A percentile compares a stretch with the other conserved stretches of the same genome.
Conservation (phyloP, 2,888 invertebrate genomes). For the Chrysotoxum bicinctum region DNA sequence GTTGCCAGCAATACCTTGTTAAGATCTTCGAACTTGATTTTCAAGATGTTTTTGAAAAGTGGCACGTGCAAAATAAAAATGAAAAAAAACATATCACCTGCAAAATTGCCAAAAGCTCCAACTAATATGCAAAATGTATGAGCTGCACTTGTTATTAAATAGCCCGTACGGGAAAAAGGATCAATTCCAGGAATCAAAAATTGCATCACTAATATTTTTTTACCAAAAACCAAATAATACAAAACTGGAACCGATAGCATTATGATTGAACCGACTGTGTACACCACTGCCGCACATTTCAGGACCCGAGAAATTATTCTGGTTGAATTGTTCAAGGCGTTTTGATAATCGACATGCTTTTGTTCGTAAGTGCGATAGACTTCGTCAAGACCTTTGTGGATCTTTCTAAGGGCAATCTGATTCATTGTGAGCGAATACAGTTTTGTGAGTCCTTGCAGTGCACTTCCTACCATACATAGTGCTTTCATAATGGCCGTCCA, state of each 20-base stretch:
- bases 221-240: not conserved
- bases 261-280: not conserved
- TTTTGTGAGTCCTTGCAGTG: not conserved
- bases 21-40: slow-evolving; percentile 73
- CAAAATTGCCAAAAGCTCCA: slow-evolving; percentile 76
- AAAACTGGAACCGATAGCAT: slow-evolving; percentile 65
- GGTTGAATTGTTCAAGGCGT: slow-evolving; percentile 67
- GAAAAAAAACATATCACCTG: slow-evolving; percentile 76
- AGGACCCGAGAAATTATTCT: slow-evolving; percentile 60
- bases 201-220: slow-evolving; percentile 74
- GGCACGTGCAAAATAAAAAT: slow-evolving; percentile 74
- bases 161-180: slow-evolving; percentile 38
- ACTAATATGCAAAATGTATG: slow-evolving; percentile 67
- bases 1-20: slow-evolving; percentile 54
- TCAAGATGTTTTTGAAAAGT: slow-evolving; percentile 75
- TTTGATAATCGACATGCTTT: slow-evolving; percentile 62
- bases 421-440: not conserved
- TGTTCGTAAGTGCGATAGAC: slow-evolving; percentile 74
- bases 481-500: slow-evolving; percentile 74
- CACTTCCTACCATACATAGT: slow-evolving; percentile 72
- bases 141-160: slow-evolving; percentile 39
- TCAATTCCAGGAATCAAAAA: slow-evolving; percentile 75
- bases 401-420: not conserved
- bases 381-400: slow-evolving; percentile 9
- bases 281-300: slow-evolving; percentile 57